Base-by-base conservation (phyloP, 2,797 vertebrate genomes). In the Cyclura pinguis region DNA sequence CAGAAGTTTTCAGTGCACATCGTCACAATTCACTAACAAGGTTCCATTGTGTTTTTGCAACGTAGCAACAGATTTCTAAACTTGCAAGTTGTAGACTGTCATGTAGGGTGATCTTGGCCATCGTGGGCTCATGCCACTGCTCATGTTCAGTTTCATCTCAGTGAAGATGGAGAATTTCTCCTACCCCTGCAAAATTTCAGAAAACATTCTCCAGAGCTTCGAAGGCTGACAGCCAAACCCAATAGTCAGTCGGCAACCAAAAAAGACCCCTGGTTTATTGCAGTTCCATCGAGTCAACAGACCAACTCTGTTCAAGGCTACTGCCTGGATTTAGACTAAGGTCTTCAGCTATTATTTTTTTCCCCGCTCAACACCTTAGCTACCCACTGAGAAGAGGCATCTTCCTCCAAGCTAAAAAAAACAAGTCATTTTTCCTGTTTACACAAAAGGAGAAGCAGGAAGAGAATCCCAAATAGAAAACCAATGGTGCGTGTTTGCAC, bases 391-490 rank as follows among this genome's bases (percentile, higher is more conserved):
- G 57, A 59, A 78, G 38, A 84, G 69, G 32, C 42, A 42, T 85
- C n/a, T 67, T 80, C 52, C 24, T 84, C 82, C 87, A 93, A 92
- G 88, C 84, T 27, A 8, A 55, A n/a, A 88, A 88, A 14, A 55
- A 89, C 87, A 9, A 55, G 89, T 74, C 89, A 69, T 69, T 82
- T 72, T 76, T 64, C 93, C 93, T 93, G 92, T 95, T 95, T 92
- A 82, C 83, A 29, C 57, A 88, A 67, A 74, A 91, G 73, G 82
- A 88, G 84, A 83, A 67, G 50, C n/a, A 69, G 52, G 91, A 85
- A 88, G 78, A 2, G 7, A 52, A 90, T 89, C 76, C 88, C 73
- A 76, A 89, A 85, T 24, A 92, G 91, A 81, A 93, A 92, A 95
- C 91, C 62, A n/a, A 13, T 20, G 13, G 88, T 24, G 42, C 90